These are phyloP conservation scores for Myrmecobius fasciatus DNA, from an alignment of 2,113 vertebrate genomes.

Conservation along the genomic window DNA sequence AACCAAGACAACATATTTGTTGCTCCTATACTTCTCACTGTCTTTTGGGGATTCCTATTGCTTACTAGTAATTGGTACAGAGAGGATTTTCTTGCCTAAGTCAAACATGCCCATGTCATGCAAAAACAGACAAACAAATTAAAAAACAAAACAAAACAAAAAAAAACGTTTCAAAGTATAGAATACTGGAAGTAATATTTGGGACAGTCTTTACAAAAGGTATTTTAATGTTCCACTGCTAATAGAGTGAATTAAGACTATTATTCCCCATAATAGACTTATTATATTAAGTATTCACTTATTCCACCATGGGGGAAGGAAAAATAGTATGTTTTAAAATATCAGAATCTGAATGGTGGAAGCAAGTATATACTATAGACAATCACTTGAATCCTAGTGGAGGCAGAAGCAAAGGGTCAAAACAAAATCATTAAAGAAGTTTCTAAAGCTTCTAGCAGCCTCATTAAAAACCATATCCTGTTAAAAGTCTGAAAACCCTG, in stretches of 20 bases:
- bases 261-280: neutral
- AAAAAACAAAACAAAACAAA: neutral
- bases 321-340: neutral
- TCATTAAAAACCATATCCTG: conserved; percentile 67
- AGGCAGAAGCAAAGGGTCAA: conserved; percentile 60
- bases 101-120: neutral
- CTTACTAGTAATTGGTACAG: neutral
- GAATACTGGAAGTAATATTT: neutral
- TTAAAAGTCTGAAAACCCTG: conserved; percentile 58
- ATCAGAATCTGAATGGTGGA: conserved; percentile 23
- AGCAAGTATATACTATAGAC: conserved; percentile 41
- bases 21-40: neutral
- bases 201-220: neutral
- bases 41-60: neutral
- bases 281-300: neutral
- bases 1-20: neutral
- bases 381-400: conserved; percentile 44
- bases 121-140: neutral
- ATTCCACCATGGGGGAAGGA: conserved; percentile 1
- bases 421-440: conserved; percentile 68
- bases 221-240: neutral
- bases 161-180: neutral
- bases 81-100: neutral
- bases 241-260: neutral
- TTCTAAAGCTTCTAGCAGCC: conserved; percentile 62